Conservation (phyloP, 2,113 vertebrate genomes). For the Calidris pugnax region DNA sequence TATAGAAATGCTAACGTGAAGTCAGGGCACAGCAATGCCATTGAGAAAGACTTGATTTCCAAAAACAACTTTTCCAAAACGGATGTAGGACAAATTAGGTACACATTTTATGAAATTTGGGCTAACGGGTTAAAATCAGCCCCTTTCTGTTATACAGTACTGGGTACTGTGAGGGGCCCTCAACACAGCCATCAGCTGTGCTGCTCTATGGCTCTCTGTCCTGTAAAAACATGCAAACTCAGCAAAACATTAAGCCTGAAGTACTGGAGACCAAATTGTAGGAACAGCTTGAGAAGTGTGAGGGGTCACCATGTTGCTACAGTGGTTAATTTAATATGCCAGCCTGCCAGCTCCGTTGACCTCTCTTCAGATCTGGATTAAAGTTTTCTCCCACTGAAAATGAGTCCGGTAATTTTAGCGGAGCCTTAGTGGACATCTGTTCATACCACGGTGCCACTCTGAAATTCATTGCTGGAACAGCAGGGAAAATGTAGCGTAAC, state of each 20-base stretch:
- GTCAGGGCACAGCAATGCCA: not conserved
- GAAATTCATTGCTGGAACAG: not conserved
- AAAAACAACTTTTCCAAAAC: not conserved
- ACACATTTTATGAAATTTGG: not conserved
- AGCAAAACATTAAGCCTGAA: not conserved
- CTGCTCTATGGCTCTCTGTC: not conserved
- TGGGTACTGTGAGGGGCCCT: not conserved
- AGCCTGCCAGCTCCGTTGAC: not conserved
- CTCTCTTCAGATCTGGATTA: slow-evolving; percentile 39
- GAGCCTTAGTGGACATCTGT: not conserved
- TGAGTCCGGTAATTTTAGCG: slow-evolving; percentile 15
- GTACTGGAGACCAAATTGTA: not conserved
- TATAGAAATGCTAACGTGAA: not conserved
- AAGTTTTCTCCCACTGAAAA: slow-evolving; percentile 18
- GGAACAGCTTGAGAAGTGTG: not conserved
- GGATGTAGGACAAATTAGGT: not conserved
- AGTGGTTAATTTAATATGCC: not conserved
- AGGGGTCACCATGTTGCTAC: not conserved
- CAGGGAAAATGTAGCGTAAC: not conserved
- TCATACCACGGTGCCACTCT: not conserved
- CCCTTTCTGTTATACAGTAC: not conserved
- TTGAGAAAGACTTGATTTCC: not conserved
- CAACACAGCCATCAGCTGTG: not conserved
- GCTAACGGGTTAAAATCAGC: not conserved
- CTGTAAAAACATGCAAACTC: not conserved